Evolutionary conservation across 2,888 invertebrate genomes (phyloP), one percentile per base, ranked within the genome.

Genomic region (Calephelis perditalis): DNA sequence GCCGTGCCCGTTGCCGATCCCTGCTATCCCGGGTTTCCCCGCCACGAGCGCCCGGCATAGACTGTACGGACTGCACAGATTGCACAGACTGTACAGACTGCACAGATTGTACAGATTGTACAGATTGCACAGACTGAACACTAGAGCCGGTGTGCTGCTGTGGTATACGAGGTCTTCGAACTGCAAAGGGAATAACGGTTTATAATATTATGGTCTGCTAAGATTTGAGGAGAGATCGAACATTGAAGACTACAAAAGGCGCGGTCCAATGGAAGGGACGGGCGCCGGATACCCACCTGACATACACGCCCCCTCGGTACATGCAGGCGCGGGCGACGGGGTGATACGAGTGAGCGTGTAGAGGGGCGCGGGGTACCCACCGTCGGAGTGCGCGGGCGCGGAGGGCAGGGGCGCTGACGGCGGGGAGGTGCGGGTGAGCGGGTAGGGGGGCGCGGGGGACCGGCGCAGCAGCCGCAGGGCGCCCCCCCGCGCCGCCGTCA

Each of bases 381-480:
- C 26, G 26, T 26, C 40, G 8, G 40, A 8, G 40, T 44, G 67
- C 66, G 56, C 62, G 67, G 56, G 40, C 57, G 57, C 91, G 45
- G 43, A 55, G 35, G 81, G 60, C 92, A 92, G 68, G 58, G 45
- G 95, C 94, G 72, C 95, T 61, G 62, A 96, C 96, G 91, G 96
- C 96, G 54, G 96, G 96, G 96, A 40, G 49, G 94, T 93, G 65
- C 97, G 92, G 45, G 95, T 94, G 71, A 95, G 86, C 61, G 97
- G 96, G 91, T 96, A 97, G 47, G 96, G 96, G 36, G 96, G 95
- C 82, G 95, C 95, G 70, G 95, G 93, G 45, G 94, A 93, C 64
- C 97, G 92, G 37, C 96, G 91, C 70, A 97, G 70, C 65, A 82
- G 73, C 0, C 85, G 81, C 75, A 78, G 67, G 59, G 63, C 69